Conservation (phyloP, 1,140 invertebrate species). For the Lucilia cuprina region DNA sequence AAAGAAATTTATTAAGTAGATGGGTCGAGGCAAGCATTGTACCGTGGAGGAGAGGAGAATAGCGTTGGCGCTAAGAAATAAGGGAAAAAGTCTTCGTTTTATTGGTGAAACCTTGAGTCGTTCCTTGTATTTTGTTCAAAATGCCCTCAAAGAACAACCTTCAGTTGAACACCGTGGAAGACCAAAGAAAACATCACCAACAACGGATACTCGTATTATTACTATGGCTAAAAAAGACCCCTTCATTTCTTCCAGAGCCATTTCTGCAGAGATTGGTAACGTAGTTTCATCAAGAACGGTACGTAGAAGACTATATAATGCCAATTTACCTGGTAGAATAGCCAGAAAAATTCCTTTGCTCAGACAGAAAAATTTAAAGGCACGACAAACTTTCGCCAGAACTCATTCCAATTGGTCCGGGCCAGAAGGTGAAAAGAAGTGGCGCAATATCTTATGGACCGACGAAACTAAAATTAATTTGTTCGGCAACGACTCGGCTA, state of each 20-base stretch:
- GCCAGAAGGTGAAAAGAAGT: conserved; percentile 6
- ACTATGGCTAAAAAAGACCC: background rate
- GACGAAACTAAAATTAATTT: conserved; percentile 14
- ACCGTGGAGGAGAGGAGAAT: background rate
- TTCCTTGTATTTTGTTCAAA: conserved; percentile 5
- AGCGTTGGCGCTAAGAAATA: background rate
- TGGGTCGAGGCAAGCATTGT: background rate
- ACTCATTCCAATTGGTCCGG: background rate
- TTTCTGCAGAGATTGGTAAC: conserved; percentile 1
- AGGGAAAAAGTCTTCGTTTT: too few species aligned
- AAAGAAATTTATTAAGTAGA: background rate
- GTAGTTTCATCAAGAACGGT: background rate
- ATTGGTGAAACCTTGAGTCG: background rate
- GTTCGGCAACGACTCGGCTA: background rate
- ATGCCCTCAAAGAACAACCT: background rate
- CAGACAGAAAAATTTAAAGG: background rate
- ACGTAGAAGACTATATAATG: background rate
- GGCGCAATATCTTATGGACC: conserved; percentile 5
- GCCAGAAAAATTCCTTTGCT: background rate
- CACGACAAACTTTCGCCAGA: background rate
- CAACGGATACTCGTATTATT: background rate
- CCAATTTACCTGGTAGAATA: too few species aligned
- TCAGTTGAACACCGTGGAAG: background rate
- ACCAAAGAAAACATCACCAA: background rate
- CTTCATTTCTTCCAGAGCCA: too few species aligned